These are phyloP conservation scores for Ceyx cyanopectus DNA, from an alignment of 2,113 vertebrate species.

Conservation along the genomic window DNA sequence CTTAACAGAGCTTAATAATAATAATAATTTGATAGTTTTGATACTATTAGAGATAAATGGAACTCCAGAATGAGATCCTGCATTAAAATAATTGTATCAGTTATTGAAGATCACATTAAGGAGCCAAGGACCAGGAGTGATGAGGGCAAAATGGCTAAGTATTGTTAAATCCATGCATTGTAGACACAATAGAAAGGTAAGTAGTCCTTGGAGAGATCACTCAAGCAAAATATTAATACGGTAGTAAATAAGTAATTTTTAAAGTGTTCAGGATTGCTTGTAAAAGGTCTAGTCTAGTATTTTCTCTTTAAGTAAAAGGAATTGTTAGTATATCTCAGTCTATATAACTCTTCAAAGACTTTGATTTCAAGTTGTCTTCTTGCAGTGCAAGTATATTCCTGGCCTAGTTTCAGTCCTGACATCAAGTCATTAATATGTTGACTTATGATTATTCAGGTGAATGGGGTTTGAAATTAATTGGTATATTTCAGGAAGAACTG, in stretches of 20 bases:
- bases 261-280: background rate
- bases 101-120: background rate
- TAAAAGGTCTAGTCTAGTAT: background rate
- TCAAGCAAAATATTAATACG: background rate
- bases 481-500: conserved; percentile 42
- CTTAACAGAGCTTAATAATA: background rate
- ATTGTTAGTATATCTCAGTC: background rate
- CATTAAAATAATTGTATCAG: background rate
- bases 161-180: background rate
- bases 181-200: background rate
- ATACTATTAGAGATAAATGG: background rate
- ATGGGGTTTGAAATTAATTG: conserved; percentile 70
- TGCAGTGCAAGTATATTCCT: conserved; percentile 22
- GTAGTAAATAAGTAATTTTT: background rate
- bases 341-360: background rate
- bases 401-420: conserved; percentile 54
- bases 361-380: background rate
- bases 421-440: conserved; percentile 53
- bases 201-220: background rate
- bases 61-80: background rate
- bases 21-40: conserved; percentile 9
- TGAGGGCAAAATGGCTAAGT: background rate
- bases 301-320: background rate
- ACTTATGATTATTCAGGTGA: conserved; percentile 57
- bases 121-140: background rate